A percentile compares a stretch with the other conserved stretches of the same genome.
Conservation (phyloP, 2,888 invertebrate genomes). For the Ariolimax columbianus region DNA sequence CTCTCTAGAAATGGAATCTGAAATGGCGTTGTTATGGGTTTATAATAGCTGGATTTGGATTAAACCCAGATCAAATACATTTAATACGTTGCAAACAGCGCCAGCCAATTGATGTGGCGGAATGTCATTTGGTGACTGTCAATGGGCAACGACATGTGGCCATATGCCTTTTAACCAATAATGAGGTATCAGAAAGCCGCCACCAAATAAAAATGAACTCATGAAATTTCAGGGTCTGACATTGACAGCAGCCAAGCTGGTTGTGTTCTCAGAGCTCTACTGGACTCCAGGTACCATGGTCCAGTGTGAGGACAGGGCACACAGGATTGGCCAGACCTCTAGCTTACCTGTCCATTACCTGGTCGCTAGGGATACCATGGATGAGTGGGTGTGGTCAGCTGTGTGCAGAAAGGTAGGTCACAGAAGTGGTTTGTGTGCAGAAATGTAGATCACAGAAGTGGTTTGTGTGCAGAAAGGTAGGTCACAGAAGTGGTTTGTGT, state of each 20-base stretch:
- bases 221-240: conserved; percentile 72
- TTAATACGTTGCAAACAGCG: too few relatives aligned
- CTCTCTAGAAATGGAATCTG: too few relatives aligned
- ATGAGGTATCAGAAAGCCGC: too few relatives aligned
- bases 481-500: background rate
- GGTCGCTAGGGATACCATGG: conserved; percentile 76
- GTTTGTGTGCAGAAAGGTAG: conserved; percentile 73
- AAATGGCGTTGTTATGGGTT: too few relatives aligned
- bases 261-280: conserved; percentile 78
- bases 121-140: too few relatives aligned
- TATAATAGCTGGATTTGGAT: too few relatives aligned
- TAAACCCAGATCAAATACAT: too few relatives aligned
- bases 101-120: too few relatives aligned
- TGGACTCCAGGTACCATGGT: conserved; percentile 77
- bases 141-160: too few relatives aligned
- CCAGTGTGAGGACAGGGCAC: conserved; percentile 78
- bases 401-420: conserved; percentile 71
- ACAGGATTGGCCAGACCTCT: conserved; percentile 75
- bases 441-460: too few relatives aligned
- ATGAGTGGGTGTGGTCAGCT: conserved; percentile 77
- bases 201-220: background rate
- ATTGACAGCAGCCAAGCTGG: conserved; percentile 75
- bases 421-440: background rate
- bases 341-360: conserved; percentile 76
- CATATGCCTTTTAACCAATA: too few relatives aligned